These are phyloP conservation scores for Clarias batrachus DNA, from an alignment of 2,113 vertebrate genomes.

Conservation along the genomic window DNA sequence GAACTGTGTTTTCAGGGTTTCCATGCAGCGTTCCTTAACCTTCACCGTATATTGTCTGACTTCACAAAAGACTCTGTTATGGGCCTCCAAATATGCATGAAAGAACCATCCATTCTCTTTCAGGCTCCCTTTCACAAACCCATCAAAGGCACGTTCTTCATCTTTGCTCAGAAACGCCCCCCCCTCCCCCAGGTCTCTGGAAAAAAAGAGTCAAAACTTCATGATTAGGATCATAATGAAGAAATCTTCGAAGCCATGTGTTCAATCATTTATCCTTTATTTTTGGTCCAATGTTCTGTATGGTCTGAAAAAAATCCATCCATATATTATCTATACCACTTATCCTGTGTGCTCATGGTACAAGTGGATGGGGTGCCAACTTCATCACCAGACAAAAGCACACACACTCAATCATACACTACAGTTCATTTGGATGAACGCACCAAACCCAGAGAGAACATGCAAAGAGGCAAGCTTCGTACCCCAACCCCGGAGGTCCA, in stretches of 20 bases:
- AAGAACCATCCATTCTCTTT: background rate
- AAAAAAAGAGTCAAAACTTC: constrained; percentile 15
- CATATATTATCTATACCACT: too few relatives aligned
- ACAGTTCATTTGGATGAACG: too few relatives aligned
- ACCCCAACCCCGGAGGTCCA: too few relatives aligned
- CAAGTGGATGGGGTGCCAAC: too few relatives aligned
- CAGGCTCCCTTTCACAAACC: background rate
- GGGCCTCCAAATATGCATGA: background rate
- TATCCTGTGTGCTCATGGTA: too few relatives aligned
- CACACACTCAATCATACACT: too few relatives aligned
- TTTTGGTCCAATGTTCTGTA: background rate
- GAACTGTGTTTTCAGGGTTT: background rate
- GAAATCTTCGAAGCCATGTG: background rate
- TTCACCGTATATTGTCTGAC: background rate
- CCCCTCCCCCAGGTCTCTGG: too few relatives aligned
- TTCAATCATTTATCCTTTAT: background rate
- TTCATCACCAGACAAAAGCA: too few relatives aligned
- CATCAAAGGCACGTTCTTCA: background rate
- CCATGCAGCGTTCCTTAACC: background rate
- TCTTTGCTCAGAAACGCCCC: background rate
- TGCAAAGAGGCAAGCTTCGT: too few relatives aligned
- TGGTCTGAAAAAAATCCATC: too few relatives aligned
- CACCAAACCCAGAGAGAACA: too few relatives aligned
- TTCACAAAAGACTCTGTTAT: background rate
- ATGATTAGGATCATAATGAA: constrained; percentile 30